Percentiles rank a stretch among this genome's conserved stretches.
Conservation (phyloP, 2,888 invertebrate genomes). For the Unio delphinus region DNA sequence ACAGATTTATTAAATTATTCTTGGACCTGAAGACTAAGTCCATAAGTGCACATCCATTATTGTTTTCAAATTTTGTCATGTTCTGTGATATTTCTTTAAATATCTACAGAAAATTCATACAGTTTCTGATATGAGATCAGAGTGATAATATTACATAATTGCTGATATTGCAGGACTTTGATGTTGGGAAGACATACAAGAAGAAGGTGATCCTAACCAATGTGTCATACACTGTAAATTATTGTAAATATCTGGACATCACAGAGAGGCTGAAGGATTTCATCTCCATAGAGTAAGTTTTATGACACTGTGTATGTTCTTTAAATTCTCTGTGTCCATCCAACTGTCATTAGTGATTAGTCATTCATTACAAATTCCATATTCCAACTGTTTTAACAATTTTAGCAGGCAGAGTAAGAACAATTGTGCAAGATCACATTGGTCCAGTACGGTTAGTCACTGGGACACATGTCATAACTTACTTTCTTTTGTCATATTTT, state of each 20-base stretch:
- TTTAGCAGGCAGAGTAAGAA: too few relatives aligned
- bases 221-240: constrained; percentile 71
- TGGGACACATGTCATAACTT: too few relatives aligned
- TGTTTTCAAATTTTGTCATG: too few relatives aligned
- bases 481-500: too few relatives aligned
- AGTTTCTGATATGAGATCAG: neutral
- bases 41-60: too few relatives aligned
- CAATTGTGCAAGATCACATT: too few relatives aligned
- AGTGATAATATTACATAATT: neutral
- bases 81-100: too few relatives aligned
- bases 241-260: constrained; percentile 68
- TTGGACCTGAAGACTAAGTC: too few relatives aligned
- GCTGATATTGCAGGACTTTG: constrained; percentile 65
- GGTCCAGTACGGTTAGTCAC: too few relatives aligned
- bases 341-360: neutral
- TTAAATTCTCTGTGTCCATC: neutral
- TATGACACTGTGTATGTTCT: neutral
- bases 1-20: neutral
- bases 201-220: constrained; percentile 70
- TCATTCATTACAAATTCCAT: neutral
- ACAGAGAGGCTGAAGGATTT: constrained; percentile 71
- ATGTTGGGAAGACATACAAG: constrained; percentile 69
- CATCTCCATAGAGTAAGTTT: constrained; percentile 67
- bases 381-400: neutral
- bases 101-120: neutral